Evolutionary conservation across 2,888 invertebrate species (phyloP).

Genomic region (Drosophila peninsularis): DNA sequence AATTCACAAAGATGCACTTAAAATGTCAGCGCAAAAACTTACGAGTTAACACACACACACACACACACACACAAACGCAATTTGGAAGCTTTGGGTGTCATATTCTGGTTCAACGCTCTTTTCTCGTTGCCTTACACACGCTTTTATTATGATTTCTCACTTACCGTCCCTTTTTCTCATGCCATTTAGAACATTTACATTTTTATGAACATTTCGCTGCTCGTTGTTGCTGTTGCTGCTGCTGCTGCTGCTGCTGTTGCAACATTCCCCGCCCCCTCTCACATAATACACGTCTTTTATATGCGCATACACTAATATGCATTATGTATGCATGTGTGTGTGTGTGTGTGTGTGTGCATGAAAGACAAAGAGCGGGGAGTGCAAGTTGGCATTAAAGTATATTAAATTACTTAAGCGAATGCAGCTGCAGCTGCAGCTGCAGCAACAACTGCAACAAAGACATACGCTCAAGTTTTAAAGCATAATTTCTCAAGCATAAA

Average conservation of each 20-base stretch:
- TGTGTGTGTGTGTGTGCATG: slow-evolving; percentile 10
- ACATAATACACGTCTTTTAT: slow-evolving; percentile 75
- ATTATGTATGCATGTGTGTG: slow-evolving; percentile 50
- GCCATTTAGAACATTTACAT: slow-evolving; percentile 75
- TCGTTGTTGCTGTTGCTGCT: slow-evolving; percentile 26
- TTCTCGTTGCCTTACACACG: slow-evolving; percentile 29
- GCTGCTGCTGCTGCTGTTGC: slow-evolving; percentile 4
- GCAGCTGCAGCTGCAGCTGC: slow-evolving; percentile 20
- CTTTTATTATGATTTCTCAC: slow-evolving; percentile 63
- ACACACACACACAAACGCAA: not conserved
- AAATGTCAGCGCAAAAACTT: slow-evolving; percentile 73
- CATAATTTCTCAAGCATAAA: slow-evolving; percentile 75
- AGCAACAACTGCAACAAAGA: slow-evolving; percentile 32
- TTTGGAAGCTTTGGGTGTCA: slow-evolving; percentile 53
- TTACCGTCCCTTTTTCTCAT: slow-evolving; percentile 39
- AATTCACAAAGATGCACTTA: slow-evolving; percentile 79
- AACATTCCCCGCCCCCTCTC: slow-evolving; percentile 27
- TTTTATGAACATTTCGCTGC: slow-evolving; percentile 76
- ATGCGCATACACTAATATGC: slow-evolving; percentile 79
- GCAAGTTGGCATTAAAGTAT: slow-evolving; percentile 69
- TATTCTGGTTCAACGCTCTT: slow-evolving; percentile 28
- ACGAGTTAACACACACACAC: slow-evolving; percentile 27
- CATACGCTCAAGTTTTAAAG: slow-evolving; percentile 75
- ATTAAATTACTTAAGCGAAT: slow-evolving; percentile 74
- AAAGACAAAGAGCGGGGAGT: slow-evolving; percentile 25